These are phyloP conservation scores for Poecilia gillii DNA, from an alignment of 2,797 vertebrate species.

Conservation along the genomic window DNA sequence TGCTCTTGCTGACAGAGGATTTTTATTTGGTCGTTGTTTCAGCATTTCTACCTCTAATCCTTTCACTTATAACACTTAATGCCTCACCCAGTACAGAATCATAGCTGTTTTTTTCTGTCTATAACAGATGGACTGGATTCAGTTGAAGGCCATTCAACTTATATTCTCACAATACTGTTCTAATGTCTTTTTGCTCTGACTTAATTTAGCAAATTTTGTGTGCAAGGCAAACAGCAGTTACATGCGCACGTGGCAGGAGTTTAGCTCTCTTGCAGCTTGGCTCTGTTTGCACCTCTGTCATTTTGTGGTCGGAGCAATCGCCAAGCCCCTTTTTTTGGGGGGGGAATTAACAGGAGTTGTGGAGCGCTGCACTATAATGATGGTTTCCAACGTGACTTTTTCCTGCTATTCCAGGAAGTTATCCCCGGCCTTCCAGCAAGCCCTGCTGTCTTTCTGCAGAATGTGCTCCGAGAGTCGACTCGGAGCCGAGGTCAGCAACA, in stretches of 20 bases:
- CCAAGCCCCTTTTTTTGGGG: slow-evolving; percentile 10
- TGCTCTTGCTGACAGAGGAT: neutral
- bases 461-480: slow-evolving; percentile 98
- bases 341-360: slow-evolving; percentile 35
- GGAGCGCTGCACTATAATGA: slow-evolving; percentile 20
- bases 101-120: neutral
- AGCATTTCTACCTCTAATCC: neutral
- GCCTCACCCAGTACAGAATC: neutral
- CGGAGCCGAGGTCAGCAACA: slow-evolving; percentile 90
- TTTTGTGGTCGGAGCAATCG: slow-evolving; percentile 36
- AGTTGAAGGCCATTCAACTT: neutral
- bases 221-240: slow-evolving; percentile 5
- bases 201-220: neutral
- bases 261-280: slow-evolving; percentile 26
- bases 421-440: slow-evolving; percentile 96
- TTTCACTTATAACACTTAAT: neutral
- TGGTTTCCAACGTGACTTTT: slow-evolving; percentile 40
- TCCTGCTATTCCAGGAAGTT: slow-evolving; percentile 82
- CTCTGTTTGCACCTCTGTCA: slow-evolving; percentile 21
- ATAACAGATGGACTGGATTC: neutral
- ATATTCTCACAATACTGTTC: neutral
- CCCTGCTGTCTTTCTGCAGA: slow-evolving; percentile 96
- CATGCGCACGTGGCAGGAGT: slow-evolving; percentile 23
- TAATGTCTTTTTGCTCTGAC: neutral
- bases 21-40: slow-evolving; percentile 20